phyloP scores from a whole-genome alignment of 2,797 vertebrate genomes.

The Peromyscus melanophrys region DNA sequence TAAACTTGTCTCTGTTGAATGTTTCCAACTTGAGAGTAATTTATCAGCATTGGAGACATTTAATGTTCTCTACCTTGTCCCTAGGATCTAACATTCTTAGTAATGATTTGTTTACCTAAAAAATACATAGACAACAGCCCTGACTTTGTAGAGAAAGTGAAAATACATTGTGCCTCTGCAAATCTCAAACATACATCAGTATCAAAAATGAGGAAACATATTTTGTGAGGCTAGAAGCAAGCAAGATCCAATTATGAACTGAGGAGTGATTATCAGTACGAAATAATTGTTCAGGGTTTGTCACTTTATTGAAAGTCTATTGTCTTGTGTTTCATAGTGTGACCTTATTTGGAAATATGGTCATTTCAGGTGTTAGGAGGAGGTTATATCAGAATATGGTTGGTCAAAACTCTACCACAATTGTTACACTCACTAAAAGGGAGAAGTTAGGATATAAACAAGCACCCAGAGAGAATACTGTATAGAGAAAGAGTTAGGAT shows the following conservation, averaged over 20 bases:
- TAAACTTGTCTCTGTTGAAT: conserved; percentile 17
- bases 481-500: background rate
- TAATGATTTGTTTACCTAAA: conserved; percentile 1
- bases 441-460: background rate
- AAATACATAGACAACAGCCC: background rate
- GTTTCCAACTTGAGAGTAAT: conserved; percentile 28
- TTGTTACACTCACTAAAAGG: background rate
- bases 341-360: background rate
- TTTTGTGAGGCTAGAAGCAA: conserved; percentile 24
- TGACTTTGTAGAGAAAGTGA: conserved; percentile 40
- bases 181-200: background rate
- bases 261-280: background rate
- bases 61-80: background rate
- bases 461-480: background rate
- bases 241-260: conserved; percentile 31
- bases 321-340: background rate
- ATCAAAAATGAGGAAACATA: background rate
- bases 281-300: background rate
- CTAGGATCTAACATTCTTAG: background rate
- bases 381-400: background rate
- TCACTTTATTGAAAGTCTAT: background rate
- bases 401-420: background rate
- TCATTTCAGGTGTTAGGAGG: background rate
- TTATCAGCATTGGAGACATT: background rate
- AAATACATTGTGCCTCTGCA: background rate